Evolutionary conservation across 2,113 vertebrate genomes (phyloP).

Genomic region (Gobius niger): DNA sequence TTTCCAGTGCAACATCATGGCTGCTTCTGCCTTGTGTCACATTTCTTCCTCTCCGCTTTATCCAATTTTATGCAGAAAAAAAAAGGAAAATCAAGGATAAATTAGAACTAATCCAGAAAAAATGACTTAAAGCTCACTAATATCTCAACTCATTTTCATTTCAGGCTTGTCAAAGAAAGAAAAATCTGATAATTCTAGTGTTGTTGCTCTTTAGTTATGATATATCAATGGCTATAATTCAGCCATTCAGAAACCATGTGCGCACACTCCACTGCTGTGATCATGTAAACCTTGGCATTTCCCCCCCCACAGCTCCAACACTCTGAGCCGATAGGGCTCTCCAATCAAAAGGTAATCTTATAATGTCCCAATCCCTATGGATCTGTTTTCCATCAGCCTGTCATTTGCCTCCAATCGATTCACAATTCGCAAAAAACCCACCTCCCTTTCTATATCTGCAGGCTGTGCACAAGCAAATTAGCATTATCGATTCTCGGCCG

Average conservation of each 20-base stretch:
- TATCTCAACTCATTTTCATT: too few species aligned
- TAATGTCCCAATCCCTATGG: conserved; percentile 37
- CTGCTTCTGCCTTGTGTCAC: too few species aligned
- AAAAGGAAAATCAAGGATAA: too few species aligned
- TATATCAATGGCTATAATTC: too few species aligned
- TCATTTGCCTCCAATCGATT: conserved; percentile 38
- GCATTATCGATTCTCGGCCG: conserved; percentile 52
- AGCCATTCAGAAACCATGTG: neutral
- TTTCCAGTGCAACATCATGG: too few species aligned
- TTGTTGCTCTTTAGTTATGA: too few species aligned
- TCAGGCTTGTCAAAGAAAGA: too few species aligned
- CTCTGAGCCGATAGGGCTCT: conserved; percentile 18
- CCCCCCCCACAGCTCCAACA: neutral
- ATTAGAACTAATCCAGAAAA: too few species aligned
- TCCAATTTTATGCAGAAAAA: too few species aligned
- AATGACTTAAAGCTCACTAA: too few species aligned
- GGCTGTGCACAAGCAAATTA: conserved; percentile 31
- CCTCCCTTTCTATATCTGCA: conserved; percentile 2
- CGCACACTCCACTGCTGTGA: neutral
- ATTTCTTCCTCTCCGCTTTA: too few species aligned
- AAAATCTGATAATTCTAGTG: too few species aligned
- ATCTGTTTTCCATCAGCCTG: conserved; percentile 49
- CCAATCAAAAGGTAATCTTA: conserved; percentile 48
- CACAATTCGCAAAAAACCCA: conserved; percentile 28
- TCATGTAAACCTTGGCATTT: neutral